Percentiles rank a stretch among this genome's conserved stretches.
phyloP scores from a whole-genome alignment of 2,888 invertebrate genomes.

The Drosophila melanosoma region DNA sequence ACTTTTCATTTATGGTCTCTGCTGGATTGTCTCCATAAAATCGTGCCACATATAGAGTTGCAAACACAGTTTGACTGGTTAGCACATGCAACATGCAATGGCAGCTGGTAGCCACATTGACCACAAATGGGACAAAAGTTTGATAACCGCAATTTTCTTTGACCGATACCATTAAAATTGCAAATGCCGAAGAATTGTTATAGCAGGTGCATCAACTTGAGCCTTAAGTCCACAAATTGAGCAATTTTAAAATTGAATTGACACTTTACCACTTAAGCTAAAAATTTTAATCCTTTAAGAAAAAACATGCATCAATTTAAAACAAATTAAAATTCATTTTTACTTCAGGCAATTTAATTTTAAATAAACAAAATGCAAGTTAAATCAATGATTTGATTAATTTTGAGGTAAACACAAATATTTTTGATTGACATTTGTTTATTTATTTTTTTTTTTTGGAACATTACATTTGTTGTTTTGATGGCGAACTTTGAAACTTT shows the following conservation, averaged over 20 bases:
- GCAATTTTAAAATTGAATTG: constrained; percentile 5
- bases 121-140: constrained; percentile 56
- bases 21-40: constrained; percentile 32
- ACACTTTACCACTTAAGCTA: neutral
- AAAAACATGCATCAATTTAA: neutral
- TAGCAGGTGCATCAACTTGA: constrained; percentile 9
- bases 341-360: neutral
- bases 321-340: neutral
- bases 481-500: constrained; percentile 22
- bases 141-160: constrained; percentile 51
- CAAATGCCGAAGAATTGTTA: constrained; percentile 29
- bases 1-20: constrained; percentile 21
- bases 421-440: neutral
- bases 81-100: constrained; percentile 15
- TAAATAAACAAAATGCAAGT: neutral
- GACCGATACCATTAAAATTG: constrained; percentile 27
- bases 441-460: constrained; percentile 3
- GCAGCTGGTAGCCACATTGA: constrained; percentile 44
- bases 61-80: constrained; percentile 7
- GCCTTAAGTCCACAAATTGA: constrained; percentile 22
- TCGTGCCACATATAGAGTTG: constrained; percentile 20
- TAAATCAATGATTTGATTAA: neutral
- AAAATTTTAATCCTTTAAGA: neutral
- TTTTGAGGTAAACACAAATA: constrained; percentile 4
- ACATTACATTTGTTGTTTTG: constrained; percentile 37